phyloP scores from a whole-genome alignment of 2,113 vertebrate genomes.

The Colius striatus region DNA sequence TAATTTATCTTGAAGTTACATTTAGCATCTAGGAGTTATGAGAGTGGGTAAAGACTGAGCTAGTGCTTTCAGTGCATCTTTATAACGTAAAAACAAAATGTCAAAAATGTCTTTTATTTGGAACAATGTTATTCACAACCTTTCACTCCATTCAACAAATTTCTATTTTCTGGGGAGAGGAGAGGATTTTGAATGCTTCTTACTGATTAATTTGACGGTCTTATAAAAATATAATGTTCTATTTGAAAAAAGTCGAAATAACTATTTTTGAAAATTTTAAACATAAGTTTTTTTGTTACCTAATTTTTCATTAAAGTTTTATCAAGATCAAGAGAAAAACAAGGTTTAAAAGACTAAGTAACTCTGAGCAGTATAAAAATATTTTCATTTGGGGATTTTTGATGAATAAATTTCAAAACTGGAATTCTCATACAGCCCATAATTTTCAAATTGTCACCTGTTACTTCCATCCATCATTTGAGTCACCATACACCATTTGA shows the following conservation, averaged over 20 bases:
- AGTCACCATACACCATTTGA: background rate
- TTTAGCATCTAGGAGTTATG: background rate
- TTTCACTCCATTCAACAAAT: background rate
- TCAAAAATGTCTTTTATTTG: background rate
- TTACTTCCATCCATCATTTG: background rate
- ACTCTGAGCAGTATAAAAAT: background rate
- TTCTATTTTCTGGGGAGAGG: fast-evolving
- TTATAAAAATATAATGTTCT: background rate
- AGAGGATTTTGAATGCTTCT: background rate
- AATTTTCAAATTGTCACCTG: background rate
- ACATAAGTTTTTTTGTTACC: background rate
- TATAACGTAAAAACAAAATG: background rate
- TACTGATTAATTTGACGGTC: background rate
- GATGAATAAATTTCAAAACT: background rate
- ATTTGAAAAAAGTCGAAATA: background rate
- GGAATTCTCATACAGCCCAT: background rate
- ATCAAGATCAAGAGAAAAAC: background rate
- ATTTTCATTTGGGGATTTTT: background rate
- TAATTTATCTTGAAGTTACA: background rate
- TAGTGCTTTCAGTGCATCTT: background rate
- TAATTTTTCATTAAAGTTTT: background rate
- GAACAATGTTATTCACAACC: background rate
- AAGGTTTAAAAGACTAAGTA: background rate
- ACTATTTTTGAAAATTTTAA: background rate
- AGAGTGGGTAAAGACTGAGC: background rate